A percentile compares a stretch with the other conserved stretches of the same genome.
Conservation (phyloP, 2,888 invertebrate genomes). For the Agriopis leucophaearia region DNA sequence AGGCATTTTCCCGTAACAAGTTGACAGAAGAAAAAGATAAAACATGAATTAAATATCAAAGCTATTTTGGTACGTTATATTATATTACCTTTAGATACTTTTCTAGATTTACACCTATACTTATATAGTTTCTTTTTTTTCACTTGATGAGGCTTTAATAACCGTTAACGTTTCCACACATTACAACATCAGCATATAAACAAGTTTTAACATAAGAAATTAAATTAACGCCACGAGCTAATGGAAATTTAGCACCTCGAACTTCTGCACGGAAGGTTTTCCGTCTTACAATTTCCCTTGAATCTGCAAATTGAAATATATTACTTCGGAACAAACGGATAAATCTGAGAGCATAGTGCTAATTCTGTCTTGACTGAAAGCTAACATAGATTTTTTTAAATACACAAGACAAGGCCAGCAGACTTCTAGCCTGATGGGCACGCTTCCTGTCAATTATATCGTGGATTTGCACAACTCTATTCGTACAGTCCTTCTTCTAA, state of each 20-base stretch:
- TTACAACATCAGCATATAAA: slow-evolving; percentile 10
- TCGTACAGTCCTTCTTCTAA: too few species aligned
- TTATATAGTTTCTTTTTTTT: not conserved
- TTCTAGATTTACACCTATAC: too few species aligned
- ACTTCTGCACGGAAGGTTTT: slow-evolving; percentile 4
- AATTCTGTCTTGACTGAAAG: slow-evolving; percentile 1
- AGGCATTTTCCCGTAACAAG: too few species aligned
- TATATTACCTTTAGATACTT: too few species aligned
- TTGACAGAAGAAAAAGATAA: too few species aligned
- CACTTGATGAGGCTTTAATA: not conserved
- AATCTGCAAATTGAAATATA: slow-evolving; percentile 24
- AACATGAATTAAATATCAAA: too few species aligned
- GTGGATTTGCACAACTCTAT: too few species aligned
- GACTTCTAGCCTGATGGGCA: too few species aligned
- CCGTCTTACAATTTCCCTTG: slow-evolving; percentile 6
- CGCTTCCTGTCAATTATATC: too few species aligned
- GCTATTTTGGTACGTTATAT: too few species aligned
- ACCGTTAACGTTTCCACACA: slow-evolving; percentile 1
- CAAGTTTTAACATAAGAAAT: slow-evolving; percentile 14
- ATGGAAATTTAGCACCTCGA: slow-evolving; percentile 24
- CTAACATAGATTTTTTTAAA: not conserved
- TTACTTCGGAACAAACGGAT: slow-evolving; percentile 5
- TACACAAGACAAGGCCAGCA: too few species aligned
- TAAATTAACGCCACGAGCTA: slow-evolving; percentile 8
- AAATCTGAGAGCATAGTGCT: slow-evolving; percentile 16